Percentiles rank a stretch among this genome's conserved stretches.
phyloP scores from a whole-genome alignment of 2,888 invertebrate species.

The Tetranychus truncatus region DNA sequence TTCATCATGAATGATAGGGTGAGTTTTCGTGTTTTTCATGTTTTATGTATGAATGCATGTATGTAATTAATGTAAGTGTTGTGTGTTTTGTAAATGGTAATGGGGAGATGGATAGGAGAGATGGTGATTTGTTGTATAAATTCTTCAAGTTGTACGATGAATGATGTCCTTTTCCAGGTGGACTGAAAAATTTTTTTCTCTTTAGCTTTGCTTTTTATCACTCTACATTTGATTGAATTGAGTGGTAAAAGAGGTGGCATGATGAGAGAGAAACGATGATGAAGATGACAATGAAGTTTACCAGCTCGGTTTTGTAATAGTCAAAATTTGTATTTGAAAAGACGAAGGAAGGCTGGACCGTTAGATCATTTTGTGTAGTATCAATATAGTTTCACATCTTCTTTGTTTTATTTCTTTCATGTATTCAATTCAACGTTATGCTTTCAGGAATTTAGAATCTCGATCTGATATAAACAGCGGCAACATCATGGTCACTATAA shows the following conservation, averaged over 20 bases:
- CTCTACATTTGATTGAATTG: not conserved
- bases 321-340: not conserved
- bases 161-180: not conserved
- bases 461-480: slow-evolving; percentile 75
- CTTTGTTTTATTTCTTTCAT: not conserved
- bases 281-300: not conserved
- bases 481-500: slow-evolving; percentile 77
- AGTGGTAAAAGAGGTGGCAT: not conserved
- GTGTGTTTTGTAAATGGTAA: no score
- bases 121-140: not conserved
- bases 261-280: not conserved
- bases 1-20: not conserved
- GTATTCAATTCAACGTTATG: not conserved
- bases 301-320: not conserved
- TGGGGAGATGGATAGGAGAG: not conserved
- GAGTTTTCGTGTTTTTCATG: not conserved
- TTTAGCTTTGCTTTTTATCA: not conserved
- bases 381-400: not conserved
- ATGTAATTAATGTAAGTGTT: not conserved
- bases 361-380: not conserved
- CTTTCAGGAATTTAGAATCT: slow-evolving; percentile 46
- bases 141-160: not conserved
- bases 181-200: not conserved
- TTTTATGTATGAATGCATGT: not conserved
- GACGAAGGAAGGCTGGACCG: not conserved